Base-by-base conservation (phyloP, 2,113 vertebrate species). In the Colistium nudipinnis region DNA sequence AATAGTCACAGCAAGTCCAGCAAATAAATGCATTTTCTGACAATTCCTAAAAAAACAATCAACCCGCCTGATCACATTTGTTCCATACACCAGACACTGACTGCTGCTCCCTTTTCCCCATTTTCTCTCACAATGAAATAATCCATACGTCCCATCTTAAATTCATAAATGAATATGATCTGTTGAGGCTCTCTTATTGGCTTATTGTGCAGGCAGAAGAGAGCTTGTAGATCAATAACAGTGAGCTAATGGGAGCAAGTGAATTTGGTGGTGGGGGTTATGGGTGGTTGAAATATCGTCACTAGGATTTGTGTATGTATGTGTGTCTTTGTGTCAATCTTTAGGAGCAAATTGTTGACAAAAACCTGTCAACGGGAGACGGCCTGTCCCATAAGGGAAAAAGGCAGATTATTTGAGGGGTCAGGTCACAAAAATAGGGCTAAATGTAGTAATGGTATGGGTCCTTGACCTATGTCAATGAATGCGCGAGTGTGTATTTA, bases 131-230 rank as follows among this genome's bases (percentile, higher is more conserved):
- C 36, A 30, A 45, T 71, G 54, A 56, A 17, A 66, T 70, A 30
- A 62, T 6, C 31, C 53, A 30, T 63, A 45, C 38, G 51, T 47
- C 49, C 64, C 51, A 53, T 63, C 63, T 38, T 63, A 72, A 75
- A 85, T 88, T 88, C 79, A 85, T 68, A 84, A 84, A 90, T 68
- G 86, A 88, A 89, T 85, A 89, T 70, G 52, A 87, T 88, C 78
- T 85, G 69, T 74, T 67, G 73, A 74, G 69, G 62, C 79, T 79
- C 68, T 83, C 47, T 75, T 70, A 49, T 27, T 61, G 70, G 82
- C 47, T 75, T 70, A 49, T 27, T 61, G 70, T 45, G 48, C 60
- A 71, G 63, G 73, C 74, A 68, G 72, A 65, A n/a, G 56, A 75
- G 71, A 74, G 62, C 62, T 28, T 53, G 71, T 62, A 62, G 87